Base-by-base conservation (phyloP, 2,888 invertebrate genomes). In the Epinotia ramella region DNA sequence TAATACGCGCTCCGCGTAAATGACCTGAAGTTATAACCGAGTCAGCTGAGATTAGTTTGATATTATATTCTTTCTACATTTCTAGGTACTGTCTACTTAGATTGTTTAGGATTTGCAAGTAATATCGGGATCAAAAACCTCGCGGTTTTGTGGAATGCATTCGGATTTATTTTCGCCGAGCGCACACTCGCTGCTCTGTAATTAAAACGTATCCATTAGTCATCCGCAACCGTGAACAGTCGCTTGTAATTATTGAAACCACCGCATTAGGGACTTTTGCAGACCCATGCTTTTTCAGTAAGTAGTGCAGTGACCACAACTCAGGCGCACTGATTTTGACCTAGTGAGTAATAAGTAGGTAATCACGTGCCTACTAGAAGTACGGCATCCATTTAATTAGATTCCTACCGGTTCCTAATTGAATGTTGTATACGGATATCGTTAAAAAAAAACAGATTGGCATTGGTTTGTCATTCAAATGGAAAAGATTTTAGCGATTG, bases 151-250 rank as follows among this genome's bases (percentile, higher is more conserved):
- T 81, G 87, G 92, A 91, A 91, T 91, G 89, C 82, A 77, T 80
- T 78, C 82, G 83, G 77, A 89, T 90, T 90, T 92, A 91, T 91
- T 91, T 92, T 88, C 81, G 86, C 81, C 79, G 79, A 79, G 80
- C 83, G 81, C 84, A 81, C 82, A 83, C 83, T 80, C 80, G 33
- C 5, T 77, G 78, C 75, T 70, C 66, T 73, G 76, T 76, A 77
- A 87, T 88, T 87, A 86, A 85, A 86, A 87, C 84, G 83, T 79
- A 81, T 86, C 85, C 86, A 87, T 90, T 91, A 91, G 87, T 91
- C 90, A 90, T 84, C 82, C 73, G 62, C 73, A 20, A 53, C 44
- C 20, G 74, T 46, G 63, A 28, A 33, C 18, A 57, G 44, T 59
- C 68, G 16, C 18, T 59, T 44, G 0, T 46, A 40, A 68, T 68